Percentiles rank a stretch among this genome's conserved stretches.
Conservation (phyloP, 2,113 vertebrate genomes). For the Diphyllodes magnificus region DNA sequence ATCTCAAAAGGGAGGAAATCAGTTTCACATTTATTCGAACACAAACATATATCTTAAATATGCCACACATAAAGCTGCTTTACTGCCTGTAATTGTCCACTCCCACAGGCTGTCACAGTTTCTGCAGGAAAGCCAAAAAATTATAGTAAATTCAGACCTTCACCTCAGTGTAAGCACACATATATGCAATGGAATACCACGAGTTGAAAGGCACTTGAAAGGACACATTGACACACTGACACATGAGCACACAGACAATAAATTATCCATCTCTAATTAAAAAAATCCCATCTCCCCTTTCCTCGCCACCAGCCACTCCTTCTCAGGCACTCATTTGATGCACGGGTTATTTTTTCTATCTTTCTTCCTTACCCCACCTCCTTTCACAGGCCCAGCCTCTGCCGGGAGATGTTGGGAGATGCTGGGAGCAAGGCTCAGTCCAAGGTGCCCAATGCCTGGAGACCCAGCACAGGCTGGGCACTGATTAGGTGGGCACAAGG, state of each 20-base stretch:
- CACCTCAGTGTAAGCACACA: background rate
- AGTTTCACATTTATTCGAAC: background rate
- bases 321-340: background rate
- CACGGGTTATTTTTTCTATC: background rate
- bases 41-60: background rate
- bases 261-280: background rate
- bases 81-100: background rate
- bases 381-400: background rate
- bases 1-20: background rate
- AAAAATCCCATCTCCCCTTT: background rate
- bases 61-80: background rate
- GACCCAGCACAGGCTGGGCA: background rate
- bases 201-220: background rate
- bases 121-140: background rate
- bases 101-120: background rate
- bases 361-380: background rate
- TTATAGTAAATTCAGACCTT: background rate
- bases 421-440: accelerated
- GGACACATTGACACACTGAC: background rate
- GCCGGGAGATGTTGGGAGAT: background rate
- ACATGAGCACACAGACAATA: background rate
- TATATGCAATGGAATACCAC: background rate
- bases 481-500: background rate
- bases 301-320: background rate
- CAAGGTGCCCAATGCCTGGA: background rate